phyloP scores from a whole-genome alignment of 2,888 invertebrate species.

The Galerucella nymphaeae region DNA sequence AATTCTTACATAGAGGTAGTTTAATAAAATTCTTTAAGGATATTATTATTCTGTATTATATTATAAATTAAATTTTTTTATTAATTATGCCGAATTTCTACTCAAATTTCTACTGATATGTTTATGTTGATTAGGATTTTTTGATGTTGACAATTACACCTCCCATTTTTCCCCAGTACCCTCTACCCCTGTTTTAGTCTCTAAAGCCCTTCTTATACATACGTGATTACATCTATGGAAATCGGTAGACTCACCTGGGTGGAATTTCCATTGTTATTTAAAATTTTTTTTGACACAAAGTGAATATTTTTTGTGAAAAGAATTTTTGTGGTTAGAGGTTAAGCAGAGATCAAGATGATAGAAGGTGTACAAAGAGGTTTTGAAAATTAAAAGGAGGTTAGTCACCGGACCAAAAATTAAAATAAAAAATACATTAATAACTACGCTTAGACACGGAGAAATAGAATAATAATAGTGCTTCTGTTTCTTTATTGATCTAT shows the following conservation, averaged over 20 bases:
- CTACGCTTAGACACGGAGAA: neutral
- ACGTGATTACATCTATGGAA: constrained; percentile 56
- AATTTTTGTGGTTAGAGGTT: constrained; percentile 37
- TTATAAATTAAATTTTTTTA: no score
- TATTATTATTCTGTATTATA: neutral
- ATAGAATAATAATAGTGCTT: neutral
- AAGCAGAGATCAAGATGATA: constrained; percentile 21
- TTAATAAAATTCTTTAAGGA: neutral
- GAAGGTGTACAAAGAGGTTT: constrained; percentile 16
- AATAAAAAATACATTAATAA: constrained; percentile 11
- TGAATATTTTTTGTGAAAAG: constrained; percentile 31
- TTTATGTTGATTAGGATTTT: no score
- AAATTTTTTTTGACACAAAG: constrained; percentile 33
- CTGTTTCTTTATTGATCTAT: no score
- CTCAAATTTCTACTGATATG: no score
- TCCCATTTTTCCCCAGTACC: neutral
- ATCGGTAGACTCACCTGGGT: constrained; percentile 38
- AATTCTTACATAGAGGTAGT: constrained; percentile 36
- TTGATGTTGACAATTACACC: neutral
- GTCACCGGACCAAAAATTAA: neutral
- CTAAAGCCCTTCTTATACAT: constrained; percentile 47
- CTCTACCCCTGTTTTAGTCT: constrained; percentile 1
- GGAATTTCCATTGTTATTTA: constrained; percentile 40
- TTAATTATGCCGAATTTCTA: no score
- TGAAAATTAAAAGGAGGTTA: constrained; percentile 22